Conservation (phyloP, 1,140 invertebrate genomes). For the Protaetia brevitarsis region DNA sequence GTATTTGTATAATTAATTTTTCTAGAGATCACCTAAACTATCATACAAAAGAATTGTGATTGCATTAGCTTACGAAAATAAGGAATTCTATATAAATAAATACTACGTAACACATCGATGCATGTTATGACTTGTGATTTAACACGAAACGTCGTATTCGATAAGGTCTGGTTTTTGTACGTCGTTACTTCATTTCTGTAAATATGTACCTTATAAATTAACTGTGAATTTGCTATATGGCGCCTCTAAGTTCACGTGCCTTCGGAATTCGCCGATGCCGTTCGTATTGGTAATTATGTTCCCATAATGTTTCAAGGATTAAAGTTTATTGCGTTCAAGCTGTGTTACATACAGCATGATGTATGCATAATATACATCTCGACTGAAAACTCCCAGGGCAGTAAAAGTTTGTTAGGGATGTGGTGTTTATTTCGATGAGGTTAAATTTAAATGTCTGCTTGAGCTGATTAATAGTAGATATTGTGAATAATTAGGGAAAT, state of each 20-base stretch:
- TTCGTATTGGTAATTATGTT: not conserved
- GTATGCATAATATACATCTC: not conserved
- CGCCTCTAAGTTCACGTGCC: not conserved
- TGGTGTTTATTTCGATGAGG: not conserved
- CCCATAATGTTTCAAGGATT: not conserved
- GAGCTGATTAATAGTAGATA: not conserved
- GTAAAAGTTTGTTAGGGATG: not conserved
- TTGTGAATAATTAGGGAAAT: constrained; percentile 8
- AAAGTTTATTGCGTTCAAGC: not conserved
- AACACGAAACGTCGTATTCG: not conserved
- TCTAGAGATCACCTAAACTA: no score
- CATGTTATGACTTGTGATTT: not conserved
- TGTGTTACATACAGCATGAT: not conserved
- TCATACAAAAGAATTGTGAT: no score
- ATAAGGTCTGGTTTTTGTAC: not conserved
- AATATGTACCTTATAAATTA: not conserved
- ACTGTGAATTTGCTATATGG: constrained; percentile 9
- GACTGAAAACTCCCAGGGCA: not conserved
- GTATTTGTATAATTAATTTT: no score
- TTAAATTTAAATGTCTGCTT: not conserved
- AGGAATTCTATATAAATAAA: not conserved
- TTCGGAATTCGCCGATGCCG: not conserved
- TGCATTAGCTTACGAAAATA: no score
- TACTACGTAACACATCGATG: not conserved
- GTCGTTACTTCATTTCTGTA: not conserved